Evolutionary conservation across 2,797 vertebrate species (phyloP), one percentile per base, ranked within the genome.

Genomic region (Ctenosaura bakeri): DNA sequence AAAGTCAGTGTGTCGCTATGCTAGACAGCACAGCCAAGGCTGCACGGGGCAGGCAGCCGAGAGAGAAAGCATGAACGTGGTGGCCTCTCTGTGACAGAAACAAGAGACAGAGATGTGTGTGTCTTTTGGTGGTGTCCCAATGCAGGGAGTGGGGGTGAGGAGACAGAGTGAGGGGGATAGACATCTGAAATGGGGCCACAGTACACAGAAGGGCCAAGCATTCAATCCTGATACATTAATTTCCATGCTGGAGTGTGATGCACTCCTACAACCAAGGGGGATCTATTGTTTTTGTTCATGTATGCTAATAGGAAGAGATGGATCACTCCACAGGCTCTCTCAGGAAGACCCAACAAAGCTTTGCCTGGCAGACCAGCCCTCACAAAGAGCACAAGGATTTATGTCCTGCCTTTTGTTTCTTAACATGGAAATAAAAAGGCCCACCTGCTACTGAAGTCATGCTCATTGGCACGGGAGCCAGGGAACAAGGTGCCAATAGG

Each of bases 1-100:
- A 98, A 97, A 97, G 97, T 92, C 96, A 95, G 87, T 94, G 85
- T 92, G 81, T 93, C 93, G 94, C 96, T 95, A 93, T 90, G 94
- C 78, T 87, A 92, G 73, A 73, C 24, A 93, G n/a, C 80, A 74
- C 66, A 91, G 96, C 94, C 94, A 94, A 95, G 64, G 91, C 22
- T 86, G 93, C 88, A 90, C 54, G 89, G 87, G 91, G 69, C 89
- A 92, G 83, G 93, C 87, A 90, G 46, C n/a, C 77, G 64, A 74
- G 89, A 14, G 18, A 91, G 77, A 46, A 90, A 93, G 89, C 14
- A 24, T 22, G 35, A 38, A 38, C 35, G 0, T 4, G 66, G 87
- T 88, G 66, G 46, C 74, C 64, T 81, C 24, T 77, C 64, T 92
- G 22, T 0, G 64, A 3, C 62, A 3, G 0, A 92, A 88, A 94